Evolutionary conservation across 1,140 invertebrate species (phyloP), one percentile per base, ranked within the genome.

Genomic region (Rhopalosiphum padi): DNA sequence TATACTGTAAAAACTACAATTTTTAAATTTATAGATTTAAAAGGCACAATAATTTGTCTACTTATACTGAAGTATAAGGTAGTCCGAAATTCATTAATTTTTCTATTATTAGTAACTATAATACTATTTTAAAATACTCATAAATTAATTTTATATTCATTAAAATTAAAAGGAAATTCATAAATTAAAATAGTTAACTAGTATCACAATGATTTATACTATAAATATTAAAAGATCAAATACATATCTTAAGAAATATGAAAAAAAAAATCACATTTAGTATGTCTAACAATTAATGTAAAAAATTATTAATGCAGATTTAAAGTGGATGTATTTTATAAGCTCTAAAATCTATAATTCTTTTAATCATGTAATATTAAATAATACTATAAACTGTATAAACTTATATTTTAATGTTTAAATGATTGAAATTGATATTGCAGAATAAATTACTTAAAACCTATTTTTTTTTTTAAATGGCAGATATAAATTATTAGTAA

Each of bases 161-260:
- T 90, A 60, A 90, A 30, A 30, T 43, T 60, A 60, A 60, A 55
- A 43, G 21, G 30, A 77, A 77, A 77, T 77, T 77, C 5, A 88
- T 88, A 60, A 41, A 90, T 90, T 90, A 90, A 25, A 60, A 90
- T 90, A 90, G 37, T 90, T 43, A 60, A 90, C 53, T 90, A 90
- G 41, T 90, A 90, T 90, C 89, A 90, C 89, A 90, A 90, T 68
- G 53, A 90, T 43, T 68, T 60, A 43, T 22, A 90, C n/a, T 8
- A 43, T 9, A 8, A 90, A 55, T 60, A 60, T 46, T 68, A 9
- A 89, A 89, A 55, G n/a, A 55, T 89, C 88, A 55, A 89, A 89
- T 25, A 89, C 21, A 37, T 53, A 53, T 89, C 3, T 37, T 43
- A 43, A 30, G 83, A 86, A 86, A 18, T 68, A 87, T 35, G 46